These are phyloP conservation scores for Centruroides vittatus DNA, from an alignment of 1,140 invertebrate genomes.

Conservation along the genomic window DNA sequence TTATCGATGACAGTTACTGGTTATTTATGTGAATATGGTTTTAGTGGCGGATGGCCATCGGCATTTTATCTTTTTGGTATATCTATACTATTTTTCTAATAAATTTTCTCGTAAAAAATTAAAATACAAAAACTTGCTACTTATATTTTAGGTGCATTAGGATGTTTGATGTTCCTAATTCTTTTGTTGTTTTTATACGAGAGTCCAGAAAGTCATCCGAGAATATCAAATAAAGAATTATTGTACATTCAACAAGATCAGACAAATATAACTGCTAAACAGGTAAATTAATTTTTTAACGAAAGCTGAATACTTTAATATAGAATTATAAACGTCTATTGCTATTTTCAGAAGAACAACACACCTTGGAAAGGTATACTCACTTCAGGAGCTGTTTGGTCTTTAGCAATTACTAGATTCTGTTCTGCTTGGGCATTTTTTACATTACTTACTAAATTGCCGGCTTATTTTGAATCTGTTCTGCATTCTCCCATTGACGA, in stretches of 20 bases:
- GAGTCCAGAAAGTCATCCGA: slow-evolving; percentile 65
- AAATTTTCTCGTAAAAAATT: too few species aligned
- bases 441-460: slow-evolving; percentile 81
- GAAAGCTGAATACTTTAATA: background rate
- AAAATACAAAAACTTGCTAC: too few species aligned
- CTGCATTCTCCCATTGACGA: slow-evolving; percentile 40
- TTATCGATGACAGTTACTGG: slow-evolving; percentile 22
- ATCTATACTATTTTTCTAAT: too few species aligned
- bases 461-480: slow-evolving; percentile 38
- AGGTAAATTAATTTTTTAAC: too few species aligned
- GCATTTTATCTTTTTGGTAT: slow-evolving; percentile 54
- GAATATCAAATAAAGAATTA: slow-evolving; percentile 63
- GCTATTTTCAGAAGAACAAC: background rate
- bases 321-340: background rate
- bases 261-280: too few species aligned
- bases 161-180: too few species aligned
- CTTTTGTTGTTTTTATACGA: slow-evolving; percentile 38
- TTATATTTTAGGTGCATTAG: too few species aligned
- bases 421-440: slow-evolving; percentile 89
- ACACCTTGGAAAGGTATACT: slow-evolving; percentile 63
- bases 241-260: slow-evolving; percentile 55
- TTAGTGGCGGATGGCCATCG: slow-evolving; percentile 45
- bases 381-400: slow-evolving; percentile 72
- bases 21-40: slow-evolving; percentile 24
- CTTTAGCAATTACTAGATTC: slow-evolving; percentile 74